Percentiles rank a stretch among this genome's conserved stretches.
phyloP scores from a whole-genome alignment of 2,797 vertebrate genomes.

The Myioborus melanocephalus region DNA sequence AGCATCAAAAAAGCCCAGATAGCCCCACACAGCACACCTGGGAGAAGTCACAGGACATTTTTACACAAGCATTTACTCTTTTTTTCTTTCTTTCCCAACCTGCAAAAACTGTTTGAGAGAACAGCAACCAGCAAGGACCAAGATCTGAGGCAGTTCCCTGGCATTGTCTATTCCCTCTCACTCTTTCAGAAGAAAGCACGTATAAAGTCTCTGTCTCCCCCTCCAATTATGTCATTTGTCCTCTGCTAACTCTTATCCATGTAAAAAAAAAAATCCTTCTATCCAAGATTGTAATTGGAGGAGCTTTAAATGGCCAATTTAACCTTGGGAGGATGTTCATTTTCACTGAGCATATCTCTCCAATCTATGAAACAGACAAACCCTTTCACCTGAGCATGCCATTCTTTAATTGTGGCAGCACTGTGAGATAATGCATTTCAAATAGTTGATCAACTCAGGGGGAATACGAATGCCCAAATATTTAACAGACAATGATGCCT shows the following conservation, averaged over 20 bases:
- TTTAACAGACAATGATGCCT: slow-evolving; percentile 62
- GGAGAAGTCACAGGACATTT: not conserved
- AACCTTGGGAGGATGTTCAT: slow-evolving; percentile 72
- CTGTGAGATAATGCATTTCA: slow-evolving; percentile 66
- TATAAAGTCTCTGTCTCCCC: slow-evolving; percentile 17
- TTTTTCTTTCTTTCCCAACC: not conserved
- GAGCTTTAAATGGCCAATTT: slow-evolving; percentile 73
- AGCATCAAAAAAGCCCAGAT: not conserved
- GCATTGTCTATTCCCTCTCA: not conserved
- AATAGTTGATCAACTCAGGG: slow-evolving; percentile 62
- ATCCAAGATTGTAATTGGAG: slow-evolving; percentile 60
- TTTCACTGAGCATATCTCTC: slow-evolving; percentile 60
- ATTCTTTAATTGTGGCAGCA: slow-evolving; percentile 72
- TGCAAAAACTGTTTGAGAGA: not conserved
- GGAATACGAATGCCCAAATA: slow-evolving; percentile 73
- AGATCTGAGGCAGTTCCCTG: not conserved
- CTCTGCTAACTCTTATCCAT: slow-evolving; percentile 55
- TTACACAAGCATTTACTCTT: not conserved
- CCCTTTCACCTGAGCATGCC: slow-evolving; percentile 68
- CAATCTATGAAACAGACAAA: slow-evolving; percentile 69
- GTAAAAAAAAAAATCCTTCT: not conserved
- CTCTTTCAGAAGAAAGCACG: not conserved
- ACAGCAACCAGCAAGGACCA: not conserved
- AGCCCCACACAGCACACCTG: not conserved
- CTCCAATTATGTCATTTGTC: slow-evolving; percentile 62